Evolutionary conservation across 2,113 vertebrate genomes (phyloP), one percentile per base, ranked within the genome.

Genomic region (Lepisosteus osseus): DNA sequence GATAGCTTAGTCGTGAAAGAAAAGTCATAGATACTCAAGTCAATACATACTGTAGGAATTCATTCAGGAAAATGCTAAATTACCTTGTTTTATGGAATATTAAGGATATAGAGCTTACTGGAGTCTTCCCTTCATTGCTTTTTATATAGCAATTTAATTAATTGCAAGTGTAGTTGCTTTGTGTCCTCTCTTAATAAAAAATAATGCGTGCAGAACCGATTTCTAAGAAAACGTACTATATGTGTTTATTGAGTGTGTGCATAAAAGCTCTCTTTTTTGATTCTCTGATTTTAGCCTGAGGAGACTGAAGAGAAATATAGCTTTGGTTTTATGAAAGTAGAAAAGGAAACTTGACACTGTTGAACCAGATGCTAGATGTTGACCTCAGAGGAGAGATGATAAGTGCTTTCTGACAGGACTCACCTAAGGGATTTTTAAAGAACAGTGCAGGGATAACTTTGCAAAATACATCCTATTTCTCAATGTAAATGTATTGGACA

Each of bases 381-480:
- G 65, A 68, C 66, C 72, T 73, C 59, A 57, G 57, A 62, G 72
- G 59, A 65, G 15, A 14, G 59, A 68, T 73, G 72, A 68, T 73
- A 73, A 73, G 72, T 73, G 72, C 72, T 68, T 73, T 73, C 45
- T 73, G 66, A 68, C 72, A 73, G 72, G 57, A 3, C 57, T 68
- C 15, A 68, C 72, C 66, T 8, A 44, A 54, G 65, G 72, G 72
- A 73, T 47, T 62, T 73, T 56, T 63, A 41, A 6, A 68, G 65
- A 68, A 68, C 56, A 54, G 57, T 14, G 66, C 51, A 54, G 66
- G 66, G 66, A 15, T 29, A 62, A 54, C 57, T 42, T 57, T n/a
- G 17, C 6, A 67, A 57, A 74, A 29, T 63, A 51, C 66, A 54
- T 54, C 72, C 14, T 45, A 17, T 54, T 47, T 15, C 57, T 41